These are phyloP conservation scores for Nesidiocoris tenuis DNA, from an alignment of 2,888 invertebrate species.

Conservation along the genomic window DNA sequence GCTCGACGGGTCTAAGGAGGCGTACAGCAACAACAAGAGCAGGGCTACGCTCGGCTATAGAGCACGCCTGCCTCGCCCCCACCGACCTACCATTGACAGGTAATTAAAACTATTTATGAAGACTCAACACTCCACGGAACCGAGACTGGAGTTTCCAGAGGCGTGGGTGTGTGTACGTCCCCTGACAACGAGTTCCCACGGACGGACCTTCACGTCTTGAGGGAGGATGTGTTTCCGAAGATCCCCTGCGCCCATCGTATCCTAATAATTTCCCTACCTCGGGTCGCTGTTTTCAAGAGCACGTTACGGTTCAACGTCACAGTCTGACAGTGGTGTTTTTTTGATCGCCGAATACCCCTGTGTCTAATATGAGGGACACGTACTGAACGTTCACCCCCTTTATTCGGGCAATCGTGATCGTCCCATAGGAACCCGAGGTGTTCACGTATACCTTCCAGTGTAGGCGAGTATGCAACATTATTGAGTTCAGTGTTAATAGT, in stretches of 20 bases:
- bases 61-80: constrained; percentile 2
- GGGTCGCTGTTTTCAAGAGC: background rate
- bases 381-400: background rate
- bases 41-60: background rate
- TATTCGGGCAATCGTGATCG: background rate
- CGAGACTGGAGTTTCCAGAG: background rate
- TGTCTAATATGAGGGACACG: constrained; percentile 28
- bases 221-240: background rate
- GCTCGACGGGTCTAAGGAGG: no score
- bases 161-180: constrained; percentile 38
- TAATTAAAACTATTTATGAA: constrained; percentile 40
- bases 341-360: background rate
- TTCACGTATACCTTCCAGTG: no score
- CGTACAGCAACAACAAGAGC: background rate
- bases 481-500: no score
- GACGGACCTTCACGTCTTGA: background rate
- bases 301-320: background rate
- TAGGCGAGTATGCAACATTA: no score
- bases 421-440: background rate
- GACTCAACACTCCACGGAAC: constrained; percentile 27
- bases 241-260: background rate
- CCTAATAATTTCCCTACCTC: background rate
- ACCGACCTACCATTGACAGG: constrained; percentile 28
- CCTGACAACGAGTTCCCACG: constrained; percentile 25
- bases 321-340: background rate